Base-by-base conservation (phyloP, 2,113 vertebrate species). In the Sciurus niger region DNA sequence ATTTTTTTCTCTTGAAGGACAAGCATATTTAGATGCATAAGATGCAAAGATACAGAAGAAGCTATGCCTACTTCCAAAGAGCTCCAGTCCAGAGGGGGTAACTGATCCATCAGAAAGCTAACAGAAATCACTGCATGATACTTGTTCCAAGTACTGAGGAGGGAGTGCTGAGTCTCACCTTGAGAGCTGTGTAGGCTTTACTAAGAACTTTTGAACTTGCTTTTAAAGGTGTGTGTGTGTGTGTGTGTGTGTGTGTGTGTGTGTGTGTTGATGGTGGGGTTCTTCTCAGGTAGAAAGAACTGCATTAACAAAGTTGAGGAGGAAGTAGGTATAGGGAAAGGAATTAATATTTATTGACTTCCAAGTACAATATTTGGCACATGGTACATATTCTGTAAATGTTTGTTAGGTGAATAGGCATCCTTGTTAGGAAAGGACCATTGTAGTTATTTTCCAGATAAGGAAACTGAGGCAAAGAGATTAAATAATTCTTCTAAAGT, bases 371-470 rank as follows among this genome's bases (percentile, higher is more conserved):
- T 2, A 28, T 34, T 40, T 34, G 73, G 20, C 4, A 48, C 4
- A 17, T 1, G 55, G 73, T 8, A 89, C 78, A 70, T 8, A 28
- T n/a, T 60, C 24, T 83, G 0, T 53, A 87, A 84, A 65, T 51
- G 17, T 83, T 72, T 68, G 60, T 86, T 76, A 10, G n/a, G 24
- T 8, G 16, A 83, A 2, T 55, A 48, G 10, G 22, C 72, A 51
- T 86, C 65, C n/a, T 83, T 60, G 25, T 40, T 60, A 73, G 76
- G 34, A 94, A 84, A 91, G n/a, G 48, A 30, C 60, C 34, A 34
- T 28, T 65, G 43, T 11, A 32, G 37, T 37, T 25, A 68, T 32
- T 72, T 78, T 43, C 22, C n/a, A 96, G 77, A 60, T 77, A 63
- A 68, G 87, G 80, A 89, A 89, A 84, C 28, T 2, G 80, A 76